phyloP scores from a whole-genome alignment of 1,140 invertebrate species.

The Orchestia grillus region DNA sequence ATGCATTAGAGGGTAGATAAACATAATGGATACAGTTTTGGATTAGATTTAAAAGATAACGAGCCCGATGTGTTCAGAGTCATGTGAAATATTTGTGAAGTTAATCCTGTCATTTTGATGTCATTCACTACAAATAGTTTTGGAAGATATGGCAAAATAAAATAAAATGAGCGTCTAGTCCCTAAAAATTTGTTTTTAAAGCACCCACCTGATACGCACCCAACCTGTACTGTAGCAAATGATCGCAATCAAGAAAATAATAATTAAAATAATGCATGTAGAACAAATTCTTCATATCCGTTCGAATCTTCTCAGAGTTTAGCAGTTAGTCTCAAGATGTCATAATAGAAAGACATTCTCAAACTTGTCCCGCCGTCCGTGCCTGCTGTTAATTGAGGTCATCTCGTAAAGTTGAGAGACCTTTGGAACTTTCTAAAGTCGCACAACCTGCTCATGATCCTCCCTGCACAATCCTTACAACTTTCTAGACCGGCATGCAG shows the following conservation, averaged over 20 bases:
- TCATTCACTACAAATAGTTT: background rate
- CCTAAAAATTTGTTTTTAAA: background rate
- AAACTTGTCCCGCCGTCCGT: background rate
- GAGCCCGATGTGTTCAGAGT: background rate
- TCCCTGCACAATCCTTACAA: background rate
- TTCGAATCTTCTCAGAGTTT: background rate
- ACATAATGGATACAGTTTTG: background rate
- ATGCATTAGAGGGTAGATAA: background rate
- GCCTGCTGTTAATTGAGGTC: background rate
- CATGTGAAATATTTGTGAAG: background rate
- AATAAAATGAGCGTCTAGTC: background rate
- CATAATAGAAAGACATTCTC: background rate
- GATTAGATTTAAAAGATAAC: background rate
- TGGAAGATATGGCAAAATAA: background rate
- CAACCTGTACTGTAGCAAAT: background rate
- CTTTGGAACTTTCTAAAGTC: background rate
- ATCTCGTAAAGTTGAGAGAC: background rate
- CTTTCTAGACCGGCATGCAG: background rate
- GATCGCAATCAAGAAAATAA: background rate
- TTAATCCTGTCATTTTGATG: background rate
- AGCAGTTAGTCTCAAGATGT: background rate
- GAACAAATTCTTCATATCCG: background rate
- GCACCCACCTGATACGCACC: background rate
- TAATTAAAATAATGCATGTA: background rate
- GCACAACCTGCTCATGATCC: background rate